Evolutionary conservation across 2,888 invertebrate genomes (phyloP).

Genomic region (Schizotus pectinicornis): DNA sequence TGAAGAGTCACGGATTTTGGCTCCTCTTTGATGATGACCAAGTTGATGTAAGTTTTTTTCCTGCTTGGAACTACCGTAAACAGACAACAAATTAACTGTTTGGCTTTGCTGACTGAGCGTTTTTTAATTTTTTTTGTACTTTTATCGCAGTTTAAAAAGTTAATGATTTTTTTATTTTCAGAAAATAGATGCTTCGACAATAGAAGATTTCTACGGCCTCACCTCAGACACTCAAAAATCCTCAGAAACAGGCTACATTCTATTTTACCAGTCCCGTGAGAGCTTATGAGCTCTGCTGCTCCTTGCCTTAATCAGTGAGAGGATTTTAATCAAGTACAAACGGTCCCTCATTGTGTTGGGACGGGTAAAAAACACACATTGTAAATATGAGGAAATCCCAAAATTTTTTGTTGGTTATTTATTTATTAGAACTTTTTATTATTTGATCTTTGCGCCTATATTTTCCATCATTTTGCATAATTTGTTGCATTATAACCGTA

Average conservation of each 20-base stretch:
- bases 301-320: constrained; percentile 35
- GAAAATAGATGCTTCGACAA: constrained; percentile 99
- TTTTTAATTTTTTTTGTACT: neutral
- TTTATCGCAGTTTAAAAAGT: too few species aligned
- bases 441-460: neutral
- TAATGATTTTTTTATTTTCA: too few species aligned
- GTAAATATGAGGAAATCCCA: constrained; percentile 19
- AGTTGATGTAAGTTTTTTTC: constrained; percentile 93
- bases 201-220: constrained; percentile 99
- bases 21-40: constrained; percentile 99
- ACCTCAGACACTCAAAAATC: constrained; percentile 99
- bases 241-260: constrained; percentile 98
- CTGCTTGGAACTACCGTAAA: too few species aligned
- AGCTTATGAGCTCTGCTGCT: constrained; percentile 47
- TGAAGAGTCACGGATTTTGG: constrained; percentile 99
- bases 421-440: constrained; percentile 19
- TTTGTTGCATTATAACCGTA: neutral
- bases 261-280: constrained; percentile 92
- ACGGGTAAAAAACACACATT: constrained; percentile 19
- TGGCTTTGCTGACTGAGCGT: too few species aligned
- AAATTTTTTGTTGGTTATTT: constrained; percentile 22
- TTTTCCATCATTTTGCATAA: neutral
- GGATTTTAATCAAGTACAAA: constrained; percentile 25
- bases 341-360: constrained; percentile 25
- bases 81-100: too few species aligned